Evolutionary conservation across 37 sponge, comb jelly and placozoan species (phyloP).

Genomic region (Aplysina aerophoba): DNA sequence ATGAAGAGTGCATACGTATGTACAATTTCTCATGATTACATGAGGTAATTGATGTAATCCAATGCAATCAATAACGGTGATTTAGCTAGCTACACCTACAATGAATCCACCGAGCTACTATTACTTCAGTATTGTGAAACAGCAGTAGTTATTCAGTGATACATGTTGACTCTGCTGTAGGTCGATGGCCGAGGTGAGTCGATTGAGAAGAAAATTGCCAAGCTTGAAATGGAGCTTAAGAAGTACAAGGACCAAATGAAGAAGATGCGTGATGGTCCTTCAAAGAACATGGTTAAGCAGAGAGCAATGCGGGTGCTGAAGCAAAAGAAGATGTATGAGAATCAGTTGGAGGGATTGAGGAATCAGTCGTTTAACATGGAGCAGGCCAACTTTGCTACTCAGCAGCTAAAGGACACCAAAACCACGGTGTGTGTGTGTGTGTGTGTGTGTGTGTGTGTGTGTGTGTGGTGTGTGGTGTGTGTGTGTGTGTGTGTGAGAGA

Average conservation of each 20-base stretch:
- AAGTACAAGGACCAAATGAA: conserved; percentile 98
- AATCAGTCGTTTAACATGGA: conserved; percentile 99
- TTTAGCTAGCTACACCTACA: too few species aligned
- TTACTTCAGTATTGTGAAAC: too few species aligned
- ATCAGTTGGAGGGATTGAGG: conserved; percentile 86
- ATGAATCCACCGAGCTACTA: too few species aligned
- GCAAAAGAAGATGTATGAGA: conserved; percentile 97
- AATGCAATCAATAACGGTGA: not conserved
- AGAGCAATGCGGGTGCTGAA: conserved; percentile 93
- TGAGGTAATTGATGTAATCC: too few species aligned
- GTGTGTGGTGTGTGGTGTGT: conserved; percentile 24
- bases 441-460: conserved; percentile 37
- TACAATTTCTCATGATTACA: too few species aligned
- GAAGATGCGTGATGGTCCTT: conserved; percentile 99
- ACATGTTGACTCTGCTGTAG: not conserved
- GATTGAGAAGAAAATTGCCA: conserved; percentile 97
- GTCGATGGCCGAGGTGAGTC: conserved; percentile 93
- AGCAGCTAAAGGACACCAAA: conserved; percentile 97
- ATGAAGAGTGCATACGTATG: too few species aligned
- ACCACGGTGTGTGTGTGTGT: conserved; percentile 70
- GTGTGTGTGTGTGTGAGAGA: not conserved
- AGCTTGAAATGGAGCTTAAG: conserved; percentile 93
- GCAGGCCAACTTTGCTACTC: conserved; percentile 97
- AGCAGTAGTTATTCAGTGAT: too few species aligned
- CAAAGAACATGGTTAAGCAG: conserved; percentile 99